A percentile compares a stretch with the other conserved stretches of the same genome.
Evolutionary conservation across 2,797 vertebrate genomes (phyloP).

Genomic region (Coreius guichenoti): DNA sequence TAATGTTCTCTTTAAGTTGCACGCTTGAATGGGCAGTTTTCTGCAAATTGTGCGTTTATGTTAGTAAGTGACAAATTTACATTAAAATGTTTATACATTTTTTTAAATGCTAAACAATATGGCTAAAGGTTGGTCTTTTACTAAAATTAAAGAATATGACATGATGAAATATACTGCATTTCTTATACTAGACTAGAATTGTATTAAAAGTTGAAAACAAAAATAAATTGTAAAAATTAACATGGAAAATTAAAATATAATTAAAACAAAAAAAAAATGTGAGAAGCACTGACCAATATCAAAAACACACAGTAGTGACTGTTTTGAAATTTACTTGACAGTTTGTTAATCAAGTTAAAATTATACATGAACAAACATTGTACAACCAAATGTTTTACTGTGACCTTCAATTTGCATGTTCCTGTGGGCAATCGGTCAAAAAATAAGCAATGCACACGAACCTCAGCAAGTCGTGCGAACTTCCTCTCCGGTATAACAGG

Average conservation of each 20-base stretch:
- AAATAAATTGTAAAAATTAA: neutral
- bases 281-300: neutral
- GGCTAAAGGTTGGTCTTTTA: neutral
- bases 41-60: too few relatives aligned
- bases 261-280: neutral
- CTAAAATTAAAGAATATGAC: neutral
- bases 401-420: neutral
- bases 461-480: constrained; percentile 87
- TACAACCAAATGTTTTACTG: neutral
- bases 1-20: too few relatives aligned
- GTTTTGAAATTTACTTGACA: neutral
- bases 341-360: neutral
- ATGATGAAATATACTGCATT: neutral
- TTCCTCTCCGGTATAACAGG: constrained; percentile 91
- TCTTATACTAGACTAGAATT: too few relatives aligned
- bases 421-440: neutral
- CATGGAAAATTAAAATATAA: neutral
- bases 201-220: neutral
- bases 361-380: neutral
- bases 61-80: too few relatives aligned
- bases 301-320: neutral
- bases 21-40: too few relatives aligned
- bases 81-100: too few relatives aligned
- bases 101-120: neutral
- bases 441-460: constrained; percentile 57